Percentiles rank a stretch among this genome's conserved stretches.
These are phyloP conservation scores for Cryptosula pallasiana DNA, from an alignment of 2,888 invertebrate genomes.

Conservation along the genomic window DNA sequence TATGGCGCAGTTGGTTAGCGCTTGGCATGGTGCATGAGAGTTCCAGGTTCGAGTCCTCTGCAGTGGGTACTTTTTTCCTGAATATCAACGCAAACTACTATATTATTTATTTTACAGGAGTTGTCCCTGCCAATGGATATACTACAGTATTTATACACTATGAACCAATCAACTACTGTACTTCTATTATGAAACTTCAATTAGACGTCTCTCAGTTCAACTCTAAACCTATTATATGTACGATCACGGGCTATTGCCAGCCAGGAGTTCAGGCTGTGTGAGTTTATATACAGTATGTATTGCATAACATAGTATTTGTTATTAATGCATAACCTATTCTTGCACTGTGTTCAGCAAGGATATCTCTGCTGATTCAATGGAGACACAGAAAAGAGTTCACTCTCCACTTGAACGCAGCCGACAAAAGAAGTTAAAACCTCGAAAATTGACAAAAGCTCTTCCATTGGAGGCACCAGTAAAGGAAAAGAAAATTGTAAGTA, in stretches of 20 bases:
- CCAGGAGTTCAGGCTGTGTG: constrained; percentile 39
- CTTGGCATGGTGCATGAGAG: too few species aligned
- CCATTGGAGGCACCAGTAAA: neutral
- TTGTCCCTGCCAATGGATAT: constrained; percentile 47
- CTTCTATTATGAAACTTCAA: constrained; percentile 45
- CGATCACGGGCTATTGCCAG: constrained; percentile 43
- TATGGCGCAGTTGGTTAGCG: too few species aligned
- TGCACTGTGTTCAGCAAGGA: neutral
- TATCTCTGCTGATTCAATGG: neutral
- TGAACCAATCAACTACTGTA: constrained; percentile 48
- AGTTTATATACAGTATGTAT: too few species aligned
- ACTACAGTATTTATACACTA: constrained; percentile 46
- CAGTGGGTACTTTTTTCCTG: too few species aligned
- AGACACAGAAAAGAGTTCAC: constrained; percentile 30
- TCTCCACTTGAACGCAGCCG: constrained; percentile 45
- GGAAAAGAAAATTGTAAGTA: constrained; percentile 23
- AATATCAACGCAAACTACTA: too few species aligned
- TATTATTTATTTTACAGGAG: too few species aligned
- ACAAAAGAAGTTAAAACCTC: constrained; percentile 32
- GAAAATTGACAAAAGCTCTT: constrained; percentile 12
- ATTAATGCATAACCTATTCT: neutral
- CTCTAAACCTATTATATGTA: constrained; percentile 45
- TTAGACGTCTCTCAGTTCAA: constrained; percentile 52
- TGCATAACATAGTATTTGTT: neutral
- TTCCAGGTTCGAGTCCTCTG: too few species aligned